Evolutionary conservation across 2,888 invertebrate genomes (phyloP).

Genomic region (Caenorhabditis sulstoni): DNA sequence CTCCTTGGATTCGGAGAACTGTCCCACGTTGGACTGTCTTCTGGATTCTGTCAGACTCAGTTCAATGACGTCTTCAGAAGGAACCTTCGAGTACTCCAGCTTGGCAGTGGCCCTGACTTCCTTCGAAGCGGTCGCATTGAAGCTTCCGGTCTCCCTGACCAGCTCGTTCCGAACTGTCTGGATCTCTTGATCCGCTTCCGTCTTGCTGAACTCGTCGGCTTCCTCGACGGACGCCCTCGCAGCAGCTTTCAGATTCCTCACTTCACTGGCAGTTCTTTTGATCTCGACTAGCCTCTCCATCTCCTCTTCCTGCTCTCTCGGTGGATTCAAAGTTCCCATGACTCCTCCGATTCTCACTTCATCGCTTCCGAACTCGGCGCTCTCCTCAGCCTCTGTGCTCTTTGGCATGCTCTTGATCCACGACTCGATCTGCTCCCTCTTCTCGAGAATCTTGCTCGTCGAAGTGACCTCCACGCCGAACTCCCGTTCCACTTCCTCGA

Average conservation of each 20-base stretch:
- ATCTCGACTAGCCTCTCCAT: constrained; percentile 19
- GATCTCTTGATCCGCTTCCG: constrained; percentile 43
- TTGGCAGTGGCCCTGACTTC: constrained; percentile 35
- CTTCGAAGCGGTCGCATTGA: constrained; percentile 22
- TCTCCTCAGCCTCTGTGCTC: constrained; percentile 26
- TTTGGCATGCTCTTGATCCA: constrained; percentile 56
- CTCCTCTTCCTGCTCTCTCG: constrained; percentile 49
- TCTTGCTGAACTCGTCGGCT: constrained; percentile 38
- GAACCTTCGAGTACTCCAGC: constrained; percentile 37
- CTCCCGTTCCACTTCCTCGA: constrained; percentile 54
- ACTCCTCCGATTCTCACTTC: constrained; percentile 35
- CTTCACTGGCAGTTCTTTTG: constrained; percentile 35
- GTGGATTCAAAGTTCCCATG: constrained; percentile 39
- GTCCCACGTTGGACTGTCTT: constrained; percentile 36
- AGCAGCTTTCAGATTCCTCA: constrained; percentile 25
- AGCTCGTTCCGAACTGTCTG: constrained; percentile 21
- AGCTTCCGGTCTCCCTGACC: constrained; percentile 21
- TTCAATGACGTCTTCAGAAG: constrained; percentile 40
- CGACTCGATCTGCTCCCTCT: constrained; percentile 52
- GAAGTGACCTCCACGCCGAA: constrained; percentile 57
- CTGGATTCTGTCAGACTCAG: constrained; percentile 41
- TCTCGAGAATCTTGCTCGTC: constrained; percentile 44
- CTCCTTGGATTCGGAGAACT: constrained; percentile 45
- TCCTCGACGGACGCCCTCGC: constrained; percentile 23
- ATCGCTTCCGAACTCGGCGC: constrained; percentile 40